phyloP scores from a whole-genome alignment of 2,888 invertebrate genomes.

The Machimus atricapillus region DNA sequence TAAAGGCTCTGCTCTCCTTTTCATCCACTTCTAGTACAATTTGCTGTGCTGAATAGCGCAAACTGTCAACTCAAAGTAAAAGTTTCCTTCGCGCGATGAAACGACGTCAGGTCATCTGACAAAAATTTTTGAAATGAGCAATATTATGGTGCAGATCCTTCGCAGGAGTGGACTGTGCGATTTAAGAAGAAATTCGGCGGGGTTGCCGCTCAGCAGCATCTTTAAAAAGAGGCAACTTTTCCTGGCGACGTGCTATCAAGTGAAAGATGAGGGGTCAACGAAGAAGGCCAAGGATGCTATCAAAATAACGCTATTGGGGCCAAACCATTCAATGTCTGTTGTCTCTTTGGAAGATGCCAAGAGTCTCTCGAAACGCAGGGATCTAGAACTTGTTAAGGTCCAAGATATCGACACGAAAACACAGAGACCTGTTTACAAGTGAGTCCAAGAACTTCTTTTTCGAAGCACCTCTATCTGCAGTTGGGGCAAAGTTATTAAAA shows the following conservation, averaged over 20 bases:
- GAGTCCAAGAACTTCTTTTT: background rate
- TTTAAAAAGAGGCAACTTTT: background rate
- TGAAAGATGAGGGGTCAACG: background rate
- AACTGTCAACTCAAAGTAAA: background rate
- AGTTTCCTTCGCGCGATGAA: background rate
- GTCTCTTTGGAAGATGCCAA: conserved; percentile 74
- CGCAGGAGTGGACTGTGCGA: background rate
- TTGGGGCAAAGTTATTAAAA: background rate
- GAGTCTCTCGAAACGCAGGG: conserved; percentile 71
- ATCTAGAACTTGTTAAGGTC: conserved; percentile 74
- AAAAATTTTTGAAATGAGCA: conserved; percentile 8
- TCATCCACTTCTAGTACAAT: background rate
- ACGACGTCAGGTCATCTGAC: background rate
- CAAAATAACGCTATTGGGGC: conserved; percentile 72
- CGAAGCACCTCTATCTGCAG: background rate
- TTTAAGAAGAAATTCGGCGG: background rate
- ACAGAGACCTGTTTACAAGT: conserved; percentile 73
- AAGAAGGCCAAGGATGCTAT: conserved; percentile 47
- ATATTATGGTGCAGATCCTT: background rate
- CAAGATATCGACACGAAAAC: conserved; percentile 73
- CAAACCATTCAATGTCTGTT: conserved; percentile 67
- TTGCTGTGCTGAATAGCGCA: background rate
- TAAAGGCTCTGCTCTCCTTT: background rate
- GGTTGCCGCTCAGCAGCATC: background rate
- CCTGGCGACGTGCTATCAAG: background rate